These are phyloP conservation scores for Dipodomys spectabilis DNA, from an alignment of 2,113 vertebrate species.

Conservation along the genomic window DNA sequence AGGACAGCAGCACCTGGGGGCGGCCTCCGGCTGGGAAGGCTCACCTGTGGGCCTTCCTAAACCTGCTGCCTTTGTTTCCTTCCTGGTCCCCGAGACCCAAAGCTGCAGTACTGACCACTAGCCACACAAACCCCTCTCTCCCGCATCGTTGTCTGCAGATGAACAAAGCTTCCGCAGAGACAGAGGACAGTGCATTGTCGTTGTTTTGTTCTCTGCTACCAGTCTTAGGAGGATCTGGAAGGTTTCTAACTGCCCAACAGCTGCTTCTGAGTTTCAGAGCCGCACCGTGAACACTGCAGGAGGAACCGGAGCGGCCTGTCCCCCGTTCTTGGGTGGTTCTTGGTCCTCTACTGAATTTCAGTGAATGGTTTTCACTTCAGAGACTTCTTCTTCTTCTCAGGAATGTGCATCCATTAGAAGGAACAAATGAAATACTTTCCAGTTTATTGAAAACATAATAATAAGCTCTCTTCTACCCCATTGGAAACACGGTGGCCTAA, in stretches of 20 bases:
- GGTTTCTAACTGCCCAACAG: slow-evolving; percentile 74
- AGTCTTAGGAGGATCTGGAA: slow-evolving; percentile 69
- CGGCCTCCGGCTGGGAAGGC: too few species aligned
- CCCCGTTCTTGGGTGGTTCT: slow-evolving; percentile 71
- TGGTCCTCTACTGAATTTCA: slow-evolving; percentile 67
- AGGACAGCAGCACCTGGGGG: too few species aligned
- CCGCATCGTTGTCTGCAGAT: too few species aligned
- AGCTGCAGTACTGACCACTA: background rate
- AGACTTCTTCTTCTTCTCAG: slow-evolving; percentile 50
- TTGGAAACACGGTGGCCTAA: background rate
- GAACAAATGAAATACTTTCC: background rate
- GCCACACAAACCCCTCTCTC: too few species aligned
- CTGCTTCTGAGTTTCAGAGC: slow-evolving; percentile 75
- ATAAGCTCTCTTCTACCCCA: slow-evolving; percentile 20
- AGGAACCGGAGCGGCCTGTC: slow-evolving; percentile 75
- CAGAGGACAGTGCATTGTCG: too few species aligned
- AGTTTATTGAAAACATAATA: slow-evolving; percentile 44
- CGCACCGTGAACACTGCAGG: slow-evolving; percentile 74
- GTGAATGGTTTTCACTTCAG: slow-evolving; percentile 63
- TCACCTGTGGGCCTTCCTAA: too few species aligned
- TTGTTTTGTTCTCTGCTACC: slow-evolving; percentile 41
- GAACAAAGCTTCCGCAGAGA: too few species aligned
- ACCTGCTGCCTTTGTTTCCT: background rate
- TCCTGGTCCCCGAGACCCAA: background rate
- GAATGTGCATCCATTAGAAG: slow-evolving; percentile 64